phyloP scores from a whole-genome alignment of 2,113 vertebrate species.

The Silurus asotus region DNA sequence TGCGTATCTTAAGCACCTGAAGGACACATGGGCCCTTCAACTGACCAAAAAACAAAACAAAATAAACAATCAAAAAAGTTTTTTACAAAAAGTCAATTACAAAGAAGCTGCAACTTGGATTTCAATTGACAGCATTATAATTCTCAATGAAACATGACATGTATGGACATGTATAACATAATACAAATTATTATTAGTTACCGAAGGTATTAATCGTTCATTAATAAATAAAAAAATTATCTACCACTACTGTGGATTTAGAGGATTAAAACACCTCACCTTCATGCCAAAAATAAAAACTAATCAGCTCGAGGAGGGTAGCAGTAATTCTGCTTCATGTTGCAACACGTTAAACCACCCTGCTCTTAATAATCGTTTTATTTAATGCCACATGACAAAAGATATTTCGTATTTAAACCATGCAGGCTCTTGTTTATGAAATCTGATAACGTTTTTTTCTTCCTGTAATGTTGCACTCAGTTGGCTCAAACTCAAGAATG shows the following conservation, averaged over 20 bases:
- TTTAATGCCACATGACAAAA: background rate
- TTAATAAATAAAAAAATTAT: background rate
- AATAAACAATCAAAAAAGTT: background rate
- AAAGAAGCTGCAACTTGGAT: background rate
- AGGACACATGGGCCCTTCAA: constrained; percentile 93
- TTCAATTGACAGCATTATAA: too few relatives aligned
- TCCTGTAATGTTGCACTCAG: background rate
- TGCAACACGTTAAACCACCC: background rate
- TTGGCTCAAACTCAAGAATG: background rate
- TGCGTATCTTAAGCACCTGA: constrained; percentile 94
- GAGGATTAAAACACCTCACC: background rate
- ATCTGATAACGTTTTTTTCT: background rate
- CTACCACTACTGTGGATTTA: background rate
- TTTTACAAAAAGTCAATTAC: background rate
- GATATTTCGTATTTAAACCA: too few relatives aligned
- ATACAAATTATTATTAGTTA: too few relatives aligned
- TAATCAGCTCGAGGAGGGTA: background rate
- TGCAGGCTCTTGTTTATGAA: background rate
- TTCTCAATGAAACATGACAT: too few relatives aligned
- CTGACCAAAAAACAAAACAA: constrained; percentile 66
- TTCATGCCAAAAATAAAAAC: background rate
- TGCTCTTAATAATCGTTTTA: background rate
- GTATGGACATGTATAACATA: too few relatives aligned
- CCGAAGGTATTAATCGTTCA: background rate
- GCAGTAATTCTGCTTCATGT: background rate